A percentile compares a stretch with the other conserved stretches of the same genome.
Conservation (phyloP, 2,888 invertebrate genomes). For the Entomobrya multifasciata region DNA sequence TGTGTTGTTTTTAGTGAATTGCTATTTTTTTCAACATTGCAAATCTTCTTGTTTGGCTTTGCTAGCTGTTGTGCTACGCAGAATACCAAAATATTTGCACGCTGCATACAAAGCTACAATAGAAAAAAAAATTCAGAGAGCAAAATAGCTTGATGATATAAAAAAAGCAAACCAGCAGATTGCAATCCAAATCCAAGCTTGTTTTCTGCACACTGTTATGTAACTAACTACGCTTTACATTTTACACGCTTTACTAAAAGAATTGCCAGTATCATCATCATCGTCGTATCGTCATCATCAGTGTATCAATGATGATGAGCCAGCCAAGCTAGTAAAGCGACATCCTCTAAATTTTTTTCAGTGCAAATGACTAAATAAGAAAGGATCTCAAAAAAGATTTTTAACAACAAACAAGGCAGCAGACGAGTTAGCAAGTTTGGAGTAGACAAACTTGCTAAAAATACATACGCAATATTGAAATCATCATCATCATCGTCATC, state of each 20-base stretch:
- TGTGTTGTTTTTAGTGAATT: no score
- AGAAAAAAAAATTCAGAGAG: no score
- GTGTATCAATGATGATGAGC: neutral
- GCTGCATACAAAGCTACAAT: no score
- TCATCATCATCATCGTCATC: neutral
- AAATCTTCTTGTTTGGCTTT: no score
- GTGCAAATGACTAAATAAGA: constrained; percentile 35
- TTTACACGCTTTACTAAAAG: neutral
- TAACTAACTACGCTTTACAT: neutral
- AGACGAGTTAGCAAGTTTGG: neutral
- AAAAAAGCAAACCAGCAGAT: no score
- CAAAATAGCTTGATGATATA: no score
- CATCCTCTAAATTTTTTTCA: neutral
- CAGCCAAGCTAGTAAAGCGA: neutral
- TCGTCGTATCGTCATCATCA: neutral
- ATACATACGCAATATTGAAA: constrained; percentile 7
- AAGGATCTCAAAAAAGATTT: neutral
- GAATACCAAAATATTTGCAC: no score
- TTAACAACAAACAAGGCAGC: neutral
- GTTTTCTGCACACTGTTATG: neutral
- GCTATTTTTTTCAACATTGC: no score
- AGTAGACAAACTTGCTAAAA: constrained; percentile 40
- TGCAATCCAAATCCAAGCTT: neutral
- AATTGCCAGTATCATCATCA: no score
- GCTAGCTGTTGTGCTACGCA: no score